Evolutionary conservation across 2,888 invertebrate genomes (phyloP).

Genomic region (Agrotis puta): DNA sequence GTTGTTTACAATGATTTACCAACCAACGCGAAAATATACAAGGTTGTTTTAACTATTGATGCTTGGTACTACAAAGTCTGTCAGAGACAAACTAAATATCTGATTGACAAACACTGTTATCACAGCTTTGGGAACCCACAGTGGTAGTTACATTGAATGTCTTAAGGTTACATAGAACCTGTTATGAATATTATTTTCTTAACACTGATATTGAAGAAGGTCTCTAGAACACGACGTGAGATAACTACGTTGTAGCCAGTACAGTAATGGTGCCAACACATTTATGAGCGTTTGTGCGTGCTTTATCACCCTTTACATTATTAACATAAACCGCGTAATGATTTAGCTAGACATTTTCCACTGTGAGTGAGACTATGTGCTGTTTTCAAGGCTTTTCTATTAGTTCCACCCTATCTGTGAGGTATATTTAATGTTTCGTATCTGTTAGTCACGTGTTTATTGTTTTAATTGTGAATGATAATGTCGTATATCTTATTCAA

Average conservation of each 20-base stretch:
- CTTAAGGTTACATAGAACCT: conserved; percentile 54
- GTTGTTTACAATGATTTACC: conserved; percentile 38
- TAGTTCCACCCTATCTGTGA: conserved; percentile 57
- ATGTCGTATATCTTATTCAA: conserved; percentile 40
- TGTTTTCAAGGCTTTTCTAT: conserved; percentile 68
- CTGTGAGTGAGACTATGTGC: conserved; percentile 68
- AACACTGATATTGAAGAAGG: conserved; percentile 60
- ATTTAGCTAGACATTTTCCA: conserved; percentile 76
- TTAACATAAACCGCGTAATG: conserved; percentile 80
- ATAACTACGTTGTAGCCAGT: conserved; percentile 71
- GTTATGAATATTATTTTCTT: conserved; percentile 62
- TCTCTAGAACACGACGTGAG: conserved; percentile 72
- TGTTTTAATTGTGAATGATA: conserved; percentile 45
- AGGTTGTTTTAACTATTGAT: conserved; percentile 16
- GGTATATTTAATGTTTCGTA: conserved; percentile 40
- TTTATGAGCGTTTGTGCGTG: conserved; percentile 84
- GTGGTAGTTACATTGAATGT: conserved; percentile 38
- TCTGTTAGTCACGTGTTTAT: conserved; percentile 54
- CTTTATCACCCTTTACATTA: conserved; percentile 81
- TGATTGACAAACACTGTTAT: conserved; percentile 6
- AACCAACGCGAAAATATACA: conserved; percentile 22
- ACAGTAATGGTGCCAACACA: conserved; percentile 73
- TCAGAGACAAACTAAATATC: no score
- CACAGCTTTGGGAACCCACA: conserved; percentile 20
- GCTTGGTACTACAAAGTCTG: not conserved